A percentile compares a stretch with the other conserved stretches of the same genome.
Conservation (phyloP, 2,888 invertebrate species). For the Byasa hedistus region DNA sequence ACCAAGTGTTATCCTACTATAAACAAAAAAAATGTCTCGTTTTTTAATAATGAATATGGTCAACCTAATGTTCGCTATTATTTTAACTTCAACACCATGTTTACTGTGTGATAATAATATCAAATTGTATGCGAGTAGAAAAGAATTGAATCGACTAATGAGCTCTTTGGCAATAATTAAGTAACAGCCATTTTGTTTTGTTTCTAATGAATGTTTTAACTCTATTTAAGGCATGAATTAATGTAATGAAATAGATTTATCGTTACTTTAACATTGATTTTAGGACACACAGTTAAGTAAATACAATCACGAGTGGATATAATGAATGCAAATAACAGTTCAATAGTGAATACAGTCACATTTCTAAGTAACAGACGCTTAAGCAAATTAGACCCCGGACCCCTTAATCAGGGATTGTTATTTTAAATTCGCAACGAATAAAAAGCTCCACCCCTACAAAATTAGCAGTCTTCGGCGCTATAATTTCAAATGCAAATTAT, state of each 20-base stretch:
- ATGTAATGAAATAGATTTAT: too few species aligned
- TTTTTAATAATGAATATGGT: neutral
- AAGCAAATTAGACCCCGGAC: constrained; percentile 16
- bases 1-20: too few species aligned
- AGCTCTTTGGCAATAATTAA: constrained; percentile 12
- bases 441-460: constrained; percentile 39
- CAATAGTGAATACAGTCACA: neutral
- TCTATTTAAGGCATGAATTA: too few species aligned
- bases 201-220: too few species aligned
- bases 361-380: neutral
- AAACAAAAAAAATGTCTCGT: neutral
- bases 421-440: constrained; percentile 32
- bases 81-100: constrained; percentile 20
- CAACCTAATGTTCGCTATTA: constrained; percentile 11
- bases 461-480: constrained; percentile 44
- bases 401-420: constrained; percentile 32
- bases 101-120: constrained; percentile 24
- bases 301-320: too few species aligned
- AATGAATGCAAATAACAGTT: too few species aligned
- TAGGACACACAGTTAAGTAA: too few species aligned
- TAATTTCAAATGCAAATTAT: constrained; percentile 55
- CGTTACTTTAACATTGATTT: too few species aligned
- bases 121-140: constrained; percentile 7
- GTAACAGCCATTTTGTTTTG: neutral
- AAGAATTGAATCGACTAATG: constrained; percentile 12